Conservation (phyloP, 2,888 invertebrate genomes). For the Mycogona germanica region DNA sequence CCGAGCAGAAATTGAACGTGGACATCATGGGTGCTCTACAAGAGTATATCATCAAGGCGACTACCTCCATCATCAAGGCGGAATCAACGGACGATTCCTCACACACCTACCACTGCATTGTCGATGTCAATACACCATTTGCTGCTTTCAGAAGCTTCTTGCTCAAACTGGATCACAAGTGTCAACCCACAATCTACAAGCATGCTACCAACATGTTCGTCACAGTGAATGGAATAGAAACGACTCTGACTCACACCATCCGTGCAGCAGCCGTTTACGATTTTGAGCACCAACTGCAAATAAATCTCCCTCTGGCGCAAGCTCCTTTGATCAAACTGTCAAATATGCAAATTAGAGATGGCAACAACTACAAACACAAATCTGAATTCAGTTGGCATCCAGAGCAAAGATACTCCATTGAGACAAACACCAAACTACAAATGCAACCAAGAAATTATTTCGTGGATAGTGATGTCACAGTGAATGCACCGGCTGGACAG, state of each 20-base stretch:
- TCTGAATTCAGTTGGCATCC: background rate
- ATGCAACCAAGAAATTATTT: background rate
- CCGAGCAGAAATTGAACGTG: background rate
- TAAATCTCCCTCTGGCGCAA: background rate
- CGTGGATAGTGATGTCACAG: background rate
- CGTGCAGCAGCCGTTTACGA: background rate
- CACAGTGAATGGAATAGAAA: background rate
- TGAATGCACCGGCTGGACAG: background rate
- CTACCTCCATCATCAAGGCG: background rate
- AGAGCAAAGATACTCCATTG: slow-evolving; percentile 1
- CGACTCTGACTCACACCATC: background rate
- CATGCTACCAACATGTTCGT: background rate
- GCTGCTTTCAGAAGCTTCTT: background rate
- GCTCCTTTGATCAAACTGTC: background rate
- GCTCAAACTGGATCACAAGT: background rate
- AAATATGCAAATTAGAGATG: background rate
- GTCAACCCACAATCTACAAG: no score
- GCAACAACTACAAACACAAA: slow-evolving; percentile 3
- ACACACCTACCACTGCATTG: background rate
- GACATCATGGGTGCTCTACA: background rate
- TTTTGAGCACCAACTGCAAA: background rate
- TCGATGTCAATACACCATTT: slow-evolving; percentile 4
- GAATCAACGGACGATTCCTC: background rate
- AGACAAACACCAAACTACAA: background rate
- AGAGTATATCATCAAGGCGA: background rate